These are phyloP conservation scores for Synchiropus splendidus DNA, from an alignment of 2,113 vertebrate species.

Conservation along the genomic window DNA sequence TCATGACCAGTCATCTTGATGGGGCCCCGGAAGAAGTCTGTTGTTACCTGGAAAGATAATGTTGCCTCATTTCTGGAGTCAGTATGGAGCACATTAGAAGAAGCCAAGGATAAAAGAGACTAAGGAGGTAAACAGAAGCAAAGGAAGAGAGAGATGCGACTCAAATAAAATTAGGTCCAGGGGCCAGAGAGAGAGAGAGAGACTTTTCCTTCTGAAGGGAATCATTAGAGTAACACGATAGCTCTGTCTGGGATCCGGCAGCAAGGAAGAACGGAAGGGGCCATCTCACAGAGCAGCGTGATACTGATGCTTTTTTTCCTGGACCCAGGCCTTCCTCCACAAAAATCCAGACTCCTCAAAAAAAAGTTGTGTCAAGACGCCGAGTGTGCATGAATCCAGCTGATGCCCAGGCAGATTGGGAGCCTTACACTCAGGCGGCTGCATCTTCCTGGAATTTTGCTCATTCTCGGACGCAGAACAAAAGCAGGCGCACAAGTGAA, in stretches of 20 bases:
- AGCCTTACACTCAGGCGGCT: slow-evolving; percentile 5
- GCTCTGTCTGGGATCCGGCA: slow-evolving; percentile 40
- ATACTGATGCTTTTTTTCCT: slow-evolving; percentile 44
- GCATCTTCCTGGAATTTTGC: slow-evolving; percentile 1
- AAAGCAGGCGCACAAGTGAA: slow-evolving; percentile 1
- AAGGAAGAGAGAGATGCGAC: slow-evolving; percentile 13
- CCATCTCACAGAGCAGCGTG: slow-evolving; percentile 24
- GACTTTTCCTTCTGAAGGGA: slow-evolving; percentile 39
- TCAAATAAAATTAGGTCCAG: slow-evolving; percentile 10
- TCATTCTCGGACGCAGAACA: slow-evolving; percentile 2
- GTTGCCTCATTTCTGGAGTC: slow-evolving; percentile 8
- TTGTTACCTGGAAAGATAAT: slow-evolving; percentile 12
- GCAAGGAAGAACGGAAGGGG: slow-evolving; percentile 32
- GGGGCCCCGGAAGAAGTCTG: slow-evolving; percentile 5
- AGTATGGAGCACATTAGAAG: slow-evolving; percentile 17
- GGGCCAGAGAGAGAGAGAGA: slow-evolving; percentile 19
- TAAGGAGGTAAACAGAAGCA: not conserved
- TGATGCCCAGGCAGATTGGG: slow-evolving; percentile 18
- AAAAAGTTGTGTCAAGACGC: slow-evolving; percentile 25
- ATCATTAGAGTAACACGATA: slow-evolving; percentile 56
- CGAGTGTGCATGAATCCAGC: slow-evolving; percentile 13
- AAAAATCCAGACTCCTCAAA: slow-evolving; percentile 27
- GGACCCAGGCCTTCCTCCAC: slow-evolving; percentile 28
- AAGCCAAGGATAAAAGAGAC: slow-evolving; percentile 1
- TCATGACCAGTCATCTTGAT: slow-evolving; percentile 13